These are phyloP conservation scores for Cygnus olor DNA, from an alignment of 2,797 vertebrate species.

Conservation along the genomic window DNA sequence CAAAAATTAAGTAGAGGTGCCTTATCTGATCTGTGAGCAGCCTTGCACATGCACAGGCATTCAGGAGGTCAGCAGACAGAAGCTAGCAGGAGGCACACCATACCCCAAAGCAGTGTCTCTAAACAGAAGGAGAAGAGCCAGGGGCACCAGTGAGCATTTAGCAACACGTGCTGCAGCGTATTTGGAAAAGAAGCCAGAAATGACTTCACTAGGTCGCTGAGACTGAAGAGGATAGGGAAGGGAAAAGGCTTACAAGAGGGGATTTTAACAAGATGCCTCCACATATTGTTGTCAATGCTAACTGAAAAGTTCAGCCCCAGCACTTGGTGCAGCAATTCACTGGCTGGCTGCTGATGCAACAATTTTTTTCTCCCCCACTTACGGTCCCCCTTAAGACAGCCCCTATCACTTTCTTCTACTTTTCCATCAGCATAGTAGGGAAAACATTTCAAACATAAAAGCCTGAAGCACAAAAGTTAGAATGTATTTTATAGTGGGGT, in stretches of 20 bases:
- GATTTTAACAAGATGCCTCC: background rate
- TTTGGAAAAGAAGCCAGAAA: background rate
- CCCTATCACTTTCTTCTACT: background rate
- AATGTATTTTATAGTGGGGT: background rate
- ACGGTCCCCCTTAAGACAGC: rapidly evolving
- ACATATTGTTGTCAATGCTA: background rate
- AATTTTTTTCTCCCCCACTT: background rate
- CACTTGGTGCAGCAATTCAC: background rate
- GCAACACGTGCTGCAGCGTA: rapidly evolving
- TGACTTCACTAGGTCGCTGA: background rate
- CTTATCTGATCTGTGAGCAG: background rate
- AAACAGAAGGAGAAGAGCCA: background rate
- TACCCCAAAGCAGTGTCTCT: rapidly evolving
- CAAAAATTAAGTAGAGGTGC: background rate
- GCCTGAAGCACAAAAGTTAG: background rate
- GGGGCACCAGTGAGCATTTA: background rate
- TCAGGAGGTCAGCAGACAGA: background rate
- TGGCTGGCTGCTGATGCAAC: background rate
- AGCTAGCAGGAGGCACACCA: background rate
- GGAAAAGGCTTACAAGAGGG: background rate
- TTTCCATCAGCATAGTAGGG: background rate
- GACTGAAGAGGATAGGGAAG: background rate
- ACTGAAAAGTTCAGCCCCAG: background rate
- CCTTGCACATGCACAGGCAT: background rate
- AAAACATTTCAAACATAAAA: background rate